A percentile compares a stretch with the other conserved stretches of the same genome.
Conservation (phyloP, 2,797 vertebrate genomes). For the Iguana delicatissima region DNA sequence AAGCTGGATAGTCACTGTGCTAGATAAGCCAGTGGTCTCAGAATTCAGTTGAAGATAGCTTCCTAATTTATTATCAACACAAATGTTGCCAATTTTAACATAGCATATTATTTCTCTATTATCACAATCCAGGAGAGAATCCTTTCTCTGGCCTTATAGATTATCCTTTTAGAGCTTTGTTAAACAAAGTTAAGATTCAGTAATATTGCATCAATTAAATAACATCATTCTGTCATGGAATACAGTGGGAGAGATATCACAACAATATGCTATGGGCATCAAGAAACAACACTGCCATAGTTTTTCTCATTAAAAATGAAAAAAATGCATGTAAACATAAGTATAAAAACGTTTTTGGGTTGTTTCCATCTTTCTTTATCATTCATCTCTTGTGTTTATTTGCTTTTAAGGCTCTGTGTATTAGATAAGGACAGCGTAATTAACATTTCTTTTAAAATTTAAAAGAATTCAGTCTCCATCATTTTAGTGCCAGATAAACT, state of each 20-base stretch:
- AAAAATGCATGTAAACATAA: neutral
- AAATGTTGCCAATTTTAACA: constrained; percentile 70
- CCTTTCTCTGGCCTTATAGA: constrained; percentile 60
- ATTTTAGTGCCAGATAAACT: neutral
- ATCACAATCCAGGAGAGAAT: constrained; percentile 59
- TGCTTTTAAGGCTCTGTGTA: neutral
- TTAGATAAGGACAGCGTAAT: neutral
- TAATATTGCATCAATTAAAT: constrained; percentile 51
- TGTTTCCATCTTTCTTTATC: neutral
- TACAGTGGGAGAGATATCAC: constrained; percentile 29
- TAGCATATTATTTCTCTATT: constrained; percentile 67
- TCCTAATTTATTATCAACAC: neutral
- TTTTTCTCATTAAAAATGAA: neutral
- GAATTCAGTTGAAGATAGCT: constrained; percentile 7
- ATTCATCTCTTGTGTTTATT: neutral
- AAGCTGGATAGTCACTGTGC: neutral
- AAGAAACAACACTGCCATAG: neutral
- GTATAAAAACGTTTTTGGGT: neutral
- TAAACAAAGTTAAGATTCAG: constrained; percentile 55
- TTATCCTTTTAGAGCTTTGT: constrained; percentile 67
- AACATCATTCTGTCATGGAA: constrained; percentile 55
- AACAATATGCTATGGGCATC: constrained; percentile 27
- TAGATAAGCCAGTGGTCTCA: neutral
- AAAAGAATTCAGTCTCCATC: neutral
- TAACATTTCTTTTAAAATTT: neutral